Evolutionary conservation across 2,113 vertebrate species (phyloP).

Genomic region (Astatoreochromis straeleni): DNA sequence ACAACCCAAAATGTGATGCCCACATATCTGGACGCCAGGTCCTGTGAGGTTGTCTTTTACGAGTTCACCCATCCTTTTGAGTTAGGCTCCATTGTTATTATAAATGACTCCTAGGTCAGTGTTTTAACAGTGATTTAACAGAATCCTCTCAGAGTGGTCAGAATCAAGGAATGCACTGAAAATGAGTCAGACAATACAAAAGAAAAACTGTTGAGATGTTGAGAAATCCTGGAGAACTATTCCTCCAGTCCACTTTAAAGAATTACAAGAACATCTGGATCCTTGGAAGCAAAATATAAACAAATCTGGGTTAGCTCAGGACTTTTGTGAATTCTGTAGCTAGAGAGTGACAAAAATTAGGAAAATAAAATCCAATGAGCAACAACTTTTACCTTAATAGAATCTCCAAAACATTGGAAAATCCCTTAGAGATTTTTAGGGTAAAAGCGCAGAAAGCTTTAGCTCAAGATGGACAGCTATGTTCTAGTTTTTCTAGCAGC

Average conservation of each 20-base stretch:
- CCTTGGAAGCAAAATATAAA: not conserved
- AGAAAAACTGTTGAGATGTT: not conserved
- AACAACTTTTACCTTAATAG: slow-evolving; percentile 8
- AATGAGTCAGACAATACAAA: not conserved
- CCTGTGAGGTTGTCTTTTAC: not conserved
- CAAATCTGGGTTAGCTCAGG: not conserved
- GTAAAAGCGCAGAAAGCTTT: slow-evolving; percentile 4
- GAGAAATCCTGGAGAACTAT: not conserved
- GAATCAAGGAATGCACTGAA: not conserved
- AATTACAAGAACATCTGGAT: not conserved
- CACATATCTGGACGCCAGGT: not conserved
- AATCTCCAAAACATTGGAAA: slow-evolving; percentile 1
- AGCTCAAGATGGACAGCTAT: not conserved
- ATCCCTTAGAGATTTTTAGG: slow-evolving; percentile 6
- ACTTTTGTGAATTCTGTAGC: not conserved
- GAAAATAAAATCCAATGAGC: not conserved
- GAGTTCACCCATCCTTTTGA: not conserved
- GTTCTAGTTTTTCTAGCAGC: not conserved
- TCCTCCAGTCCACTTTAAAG: not conserved
- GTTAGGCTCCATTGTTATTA: not conserved
- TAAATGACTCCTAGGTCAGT: not conserved
- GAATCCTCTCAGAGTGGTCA: not conserved
- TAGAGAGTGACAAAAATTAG: not conserved
- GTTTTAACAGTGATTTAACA: not conserved
- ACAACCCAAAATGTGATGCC: not conserved